A percentile compares a stretch with the other conserved stretches of the same genome.
Evolutionary conservation across 2,888 invertebrate species (phyloP).

Genomic region (Pseudeuparius sepicola): DNA sequence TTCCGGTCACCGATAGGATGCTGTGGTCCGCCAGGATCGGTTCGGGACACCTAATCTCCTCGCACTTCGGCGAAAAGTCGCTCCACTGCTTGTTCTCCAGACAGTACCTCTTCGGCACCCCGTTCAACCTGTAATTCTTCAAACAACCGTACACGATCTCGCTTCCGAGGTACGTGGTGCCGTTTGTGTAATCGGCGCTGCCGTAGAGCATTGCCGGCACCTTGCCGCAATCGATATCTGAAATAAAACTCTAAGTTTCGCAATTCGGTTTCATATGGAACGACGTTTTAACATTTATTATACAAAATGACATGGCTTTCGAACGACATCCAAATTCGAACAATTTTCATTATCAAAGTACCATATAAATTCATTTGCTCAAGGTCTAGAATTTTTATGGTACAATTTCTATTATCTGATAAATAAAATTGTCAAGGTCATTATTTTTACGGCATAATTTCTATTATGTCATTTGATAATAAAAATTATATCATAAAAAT

Average conservation of each 20-base stretch:
- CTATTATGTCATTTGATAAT: no score
- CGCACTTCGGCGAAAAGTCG: slow-evolving; percentile 74
- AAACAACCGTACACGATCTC: slow-evolving; percentile 71
- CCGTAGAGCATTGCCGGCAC: slow-evolving; percentile 73
- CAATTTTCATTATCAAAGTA: no score
- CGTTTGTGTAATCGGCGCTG: slow-evolving; percentile 62
- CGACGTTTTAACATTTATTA: no score
- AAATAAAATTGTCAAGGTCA: no score
- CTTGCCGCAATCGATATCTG: slow-evolving; percentile 83
- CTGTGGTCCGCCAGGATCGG: slow-evolving; percentile 76
- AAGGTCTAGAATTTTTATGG: no score
- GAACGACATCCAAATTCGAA: no score
- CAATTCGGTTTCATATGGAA: no score
- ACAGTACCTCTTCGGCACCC: slow-evolving; percentile 62
- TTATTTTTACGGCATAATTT: no score
- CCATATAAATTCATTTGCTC: no score
- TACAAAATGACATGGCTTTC: no score
- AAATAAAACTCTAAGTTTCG: slow-evolving; percentile 19
- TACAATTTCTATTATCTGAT: no score
- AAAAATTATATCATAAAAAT: no score
- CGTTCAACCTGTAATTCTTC: slow-evolving; percentile 68
- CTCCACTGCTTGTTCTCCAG: slow-evolving; percentile 73
- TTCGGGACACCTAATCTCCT: slow-evolving; percentile 84
- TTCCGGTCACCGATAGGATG: slow-evolving; percentile 80
- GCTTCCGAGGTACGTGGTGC: slow-evolving; percentile 71